A percentile compares a stretch with the other conserved stretches of the same genome.
These are phyloP conservation scores for Ophiodon elongatus DNA, from an alignment of 2,113 vertebrate species.

Conservation along the genomic window DNA sequence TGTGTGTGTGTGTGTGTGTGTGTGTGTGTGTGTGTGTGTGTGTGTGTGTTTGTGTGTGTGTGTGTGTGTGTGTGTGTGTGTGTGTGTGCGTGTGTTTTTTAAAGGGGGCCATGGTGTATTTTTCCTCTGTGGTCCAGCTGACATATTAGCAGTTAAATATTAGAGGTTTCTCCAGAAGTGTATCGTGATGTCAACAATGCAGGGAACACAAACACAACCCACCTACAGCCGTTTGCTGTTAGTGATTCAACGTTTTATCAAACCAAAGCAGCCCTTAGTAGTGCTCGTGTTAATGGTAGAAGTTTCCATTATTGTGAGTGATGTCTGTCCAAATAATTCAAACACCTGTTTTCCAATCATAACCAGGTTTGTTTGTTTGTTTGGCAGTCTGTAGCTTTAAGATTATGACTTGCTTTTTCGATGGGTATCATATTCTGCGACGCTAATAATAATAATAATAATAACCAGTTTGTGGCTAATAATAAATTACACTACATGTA, in stretches of 20 bases:
- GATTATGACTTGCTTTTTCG: background rate
- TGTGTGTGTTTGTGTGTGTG: constrained; percentile 20
- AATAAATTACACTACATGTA: background rate
- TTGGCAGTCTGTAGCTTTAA: background rate
- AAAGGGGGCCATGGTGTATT: background rate
- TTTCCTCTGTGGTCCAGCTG: background rate
- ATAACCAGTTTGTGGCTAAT: background rate
- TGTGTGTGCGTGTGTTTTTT: constrained; percentile 12
- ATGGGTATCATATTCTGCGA: constrained; percentile 16
- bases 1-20: background rate
- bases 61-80: too few species aligned
- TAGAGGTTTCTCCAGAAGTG: background rate
- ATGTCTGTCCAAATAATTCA: background rate
- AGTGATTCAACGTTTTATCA: background rate
- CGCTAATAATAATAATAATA: too few species aligned
- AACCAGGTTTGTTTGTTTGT: background rate
- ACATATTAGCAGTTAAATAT: background rate
- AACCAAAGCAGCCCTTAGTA: background rate
- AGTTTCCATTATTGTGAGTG: background rate
- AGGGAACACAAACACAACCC: background rate
- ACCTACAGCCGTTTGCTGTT: background rate
- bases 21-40: constrained; percentile 27
- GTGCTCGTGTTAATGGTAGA: background rate
- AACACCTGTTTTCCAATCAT: background rate
- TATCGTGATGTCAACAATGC: background rate